These are phyloP conservation scores for Thaleichthys pacificus DNA, from an alignment of 2,797 vertebrate species.

Conservation along the genomic window DNA sequence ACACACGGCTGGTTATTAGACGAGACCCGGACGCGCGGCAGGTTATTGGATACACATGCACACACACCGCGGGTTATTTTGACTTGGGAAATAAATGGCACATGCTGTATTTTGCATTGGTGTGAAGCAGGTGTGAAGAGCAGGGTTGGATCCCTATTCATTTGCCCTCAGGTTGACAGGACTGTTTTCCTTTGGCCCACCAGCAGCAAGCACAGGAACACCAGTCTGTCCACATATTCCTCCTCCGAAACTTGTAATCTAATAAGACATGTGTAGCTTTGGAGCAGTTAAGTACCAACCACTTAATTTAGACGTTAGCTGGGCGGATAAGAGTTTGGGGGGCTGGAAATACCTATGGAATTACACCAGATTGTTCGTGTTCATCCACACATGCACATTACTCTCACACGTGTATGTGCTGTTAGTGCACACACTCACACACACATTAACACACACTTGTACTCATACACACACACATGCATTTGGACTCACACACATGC, in stretches of 20 bases:
- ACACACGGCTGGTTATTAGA: too few species aligned
- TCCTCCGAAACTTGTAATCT: slow-evolving; percentile 74
- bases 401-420: too few species aligned
- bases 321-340: slow-evolving; percentile 55
- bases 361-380: background rate
- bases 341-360: slow-evolving; percentile 23
- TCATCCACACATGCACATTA: too few species aligned
- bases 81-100: slow-evolving; percentile 73
- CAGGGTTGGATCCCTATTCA: slow-evolving; percentile 62
- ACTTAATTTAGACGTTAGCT: slow-evolving; percentile 76
- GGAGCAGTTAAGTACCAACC: slow-evolving; percentile 65
- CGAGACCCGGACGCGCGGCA: too few species aligned
- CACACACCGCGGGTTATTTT: slow-evolving; percentile 63
- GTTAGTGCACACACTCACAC: too few species aligned
- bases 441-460: too few species aligned
- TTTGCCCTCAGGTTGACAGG: slow-evolving; percentile 46
- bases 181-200: slow-evolving; percentile 20
- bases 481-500: too few species aligned
- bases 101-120: slow-evolving; percentile 69
- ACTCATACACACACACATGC: too few species aligned
- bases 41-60: background rate
- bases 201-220: slow-evolving; percentile 13
- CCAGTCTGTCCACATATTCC: slow-evolving; percentile 59
- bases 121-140: slow-evolving; percentile 68
- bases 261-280: slow-evolving; percentile 80